phyloP scores from a whole-genome alignment of 2,888 invertebrate genomes.

The Argyra leucocephala region DNA sequence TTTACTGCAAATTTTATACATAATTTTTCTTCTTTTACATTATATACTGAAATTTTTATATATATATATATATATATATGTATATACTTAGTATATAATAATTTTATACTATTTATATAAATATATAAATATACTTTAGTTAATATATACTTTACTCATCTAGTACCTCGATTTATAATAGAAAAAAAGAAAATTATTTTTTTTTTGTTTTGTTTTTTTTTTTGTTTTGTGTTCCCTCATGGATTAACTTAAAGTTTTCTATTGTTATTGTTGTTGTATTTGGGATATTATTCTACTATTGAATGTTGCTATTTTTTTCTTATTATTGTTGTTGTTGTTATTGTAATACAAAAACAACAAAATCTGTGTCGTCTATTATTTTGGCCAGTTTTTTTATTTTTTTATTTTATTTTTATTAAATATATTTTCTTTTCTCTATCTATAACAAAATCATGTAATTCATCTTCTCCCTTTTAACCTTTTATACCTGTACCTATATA shows the following conservation, averaged over 20 bases:
- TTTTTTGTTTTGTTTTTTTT: background rate
- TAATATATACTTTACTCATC: background rate
- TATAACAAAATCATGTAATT: background rate
- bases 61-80: too few species aligned
- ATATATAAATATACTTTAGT: too few species aligned
- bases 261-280: background rate
- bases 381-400: background rate
- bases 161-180: background rate
- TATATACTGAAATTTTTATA: background rate
- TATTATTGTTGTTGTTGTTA: too few species aligned
- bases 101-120: too few species aligned
- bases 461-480: constrained; percentile 3
- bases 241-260: background rate
- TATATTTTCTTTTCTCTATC: background rate
- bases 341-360: background rate
- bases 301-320: background rate
- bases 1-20: background rate
- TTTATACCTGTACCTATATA: constrained; percentile 2
- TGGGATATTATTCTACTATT: background rate
- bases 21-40: background rate
- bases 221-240: background rate
- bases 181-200: background rate
- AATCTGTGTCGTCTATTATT: constrained; percentile 6
- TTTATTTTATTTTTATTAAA: background rate
- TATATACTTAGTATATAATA: too few species aligned